Conservation (phyloP, 2,888 invertebrate genomes). For the Arctia plantaginis region DNA sequence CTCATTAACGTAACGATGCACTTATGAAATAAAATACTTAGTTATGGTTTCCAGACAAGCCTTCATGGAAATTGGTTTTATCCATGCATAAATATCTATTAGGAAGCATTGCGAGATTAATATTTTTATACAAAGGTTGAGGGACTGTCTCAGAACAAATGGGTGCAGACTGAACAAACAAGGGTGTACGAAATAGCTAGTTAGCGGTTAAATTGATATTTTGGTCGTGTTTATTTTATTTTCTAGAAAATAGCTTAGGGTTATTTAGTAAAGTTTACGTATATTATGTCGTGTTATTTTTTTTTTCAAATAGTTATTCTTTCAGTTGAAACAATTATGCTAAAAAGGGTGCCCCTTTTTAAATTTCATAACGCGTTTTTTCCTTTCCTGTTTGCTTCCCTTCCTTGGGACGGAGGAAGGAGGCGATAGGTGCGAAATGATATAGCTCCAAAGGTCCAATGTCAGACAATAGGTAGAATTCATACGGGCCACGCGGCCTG, state of each 20-base stretch:
- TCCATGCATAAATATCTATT: slow-evolving; percentile 85
- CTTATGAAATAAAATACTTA: slow-evolving; percentile 60
- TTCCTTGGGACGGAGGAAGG: slow-evolving; percentile 57
- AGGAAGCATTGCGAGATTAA: slow-evolving; percentile 77
- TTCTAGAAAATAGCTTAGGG: slow-evolving; percentile 50
- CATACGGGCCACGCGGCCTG: slow-evolving; percentile 77
- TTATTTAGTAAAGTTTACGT: slow-evolving; percentile 28
- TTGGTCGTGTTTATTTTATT: slow-evolving; percentile 63
- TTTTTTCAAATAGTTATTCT: slow-evolving; percentile 40
- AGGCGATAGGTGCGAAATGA: slow-evolving; percentile 82
- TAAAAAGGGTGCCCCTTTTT: slow-evolving; percentile 58
- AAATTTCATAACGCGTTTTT: slow-evolving; percentile 76
- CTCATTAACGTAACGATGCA: slow-evolving; percentile 77
- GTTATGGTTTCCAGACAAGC: slow-evolving; percentile 55
- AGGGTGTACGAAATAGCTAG: slow-evolving; percentile 69
- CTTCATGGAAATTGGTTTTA: slow-evolving; percentile 79
- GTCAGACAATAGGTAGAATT: slow-evolving; percentile 86
- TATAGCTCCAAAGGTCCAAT: slow-evolving; percentile 85
- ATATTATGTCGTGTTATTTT: slow-evolving; percentile 43
- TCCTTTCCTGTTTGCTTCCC: slow-evolving; percentile 51
- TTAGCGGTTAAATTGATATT: slow-evolving; percentile 68
- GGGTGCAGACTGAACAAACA: slow-evolving; percentile 75
- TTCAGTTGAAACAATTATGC: slow-evolving; percentile 48
- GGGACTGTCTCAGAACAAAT: slow-evolving; percentile 70
- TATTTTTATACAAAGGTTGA: slow-evolving; percentile 78